A percentile compares a stretch with the other conserved stretches of the same genome.
Evolutionary conservation across 2,888 invertebrate genomes (phyloP).

Genomic region (Phasia obesa): DNA sequence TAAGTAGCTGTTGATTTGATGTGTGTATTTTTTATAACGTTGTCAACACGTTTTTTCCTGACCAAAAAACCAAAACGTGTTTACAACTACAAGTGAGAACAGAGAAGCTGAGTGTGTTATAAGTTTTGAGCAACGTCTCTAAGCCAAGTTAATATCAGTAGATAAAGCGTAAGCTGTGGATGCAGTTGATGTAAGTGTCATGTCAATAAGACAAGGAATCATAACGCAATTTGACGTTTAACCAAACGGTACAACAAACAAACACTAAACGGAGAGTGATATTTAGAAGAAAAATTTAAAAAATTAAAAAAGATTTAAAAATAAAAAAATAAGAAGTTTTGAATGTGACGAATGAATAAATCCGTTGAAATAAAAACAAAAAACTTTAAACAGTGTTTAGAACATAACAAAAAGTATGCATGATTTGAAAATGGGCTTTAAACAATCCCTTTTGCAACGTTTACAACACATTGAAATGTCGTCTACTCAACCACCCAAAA

Average conservation of each 20-base stretch:
- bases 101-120: slow-evolving; percentile 57
- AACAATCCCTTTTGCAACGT: slow-evolving; percentile 81
- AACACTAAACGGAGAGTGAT: slow-evolving; percentile 73
- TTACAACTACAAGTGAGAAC: slow-evolving; percentile 63
- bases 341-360: neutral
- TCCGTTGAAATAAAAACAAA: slow-evolving; percentile 8
- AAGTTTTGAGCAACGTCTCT: slow-evolving; percentile 32
- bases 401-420: slow-evolving; percentile 73
- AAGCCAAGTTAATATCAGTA: slow-evolving; percentile 56
- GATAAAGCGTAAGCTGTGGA: slow-evolving; percentile 60
- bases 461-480: slow-evolving; percentile 77
- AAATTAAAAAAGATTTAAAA: slow-evolving; percentile 1
- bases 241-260: slow-evolving; percentile 74
- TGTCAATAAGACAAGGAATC: slow-evolving; percentile 74
- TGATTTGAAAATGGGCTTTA: slow-evolving; percentile 80
- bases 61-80: slow-evolving; percentile 50
- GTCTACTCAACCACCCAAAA: slow-evolving; percentile 47
- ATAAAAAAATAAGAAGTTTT: too few relatives aligned
- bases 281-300: slow-evolving; percentile 25
- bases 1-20: slow-evolving; percentile 60
- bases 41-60: slow-evolving; percentile 62
- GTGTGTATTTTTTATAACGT: slow-evolving; percentile 59
- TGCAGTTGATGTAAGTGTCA: slow-evolving; percentile 72
- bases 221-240: slow-evolving; percentile 80
- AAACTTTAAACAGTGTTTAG: neutral